These are phyloP conservation scores for Polydrusus cervinus DNA, from an alignment of 2,888 invertebrate species.

Conservation along the genomic window DNA sequence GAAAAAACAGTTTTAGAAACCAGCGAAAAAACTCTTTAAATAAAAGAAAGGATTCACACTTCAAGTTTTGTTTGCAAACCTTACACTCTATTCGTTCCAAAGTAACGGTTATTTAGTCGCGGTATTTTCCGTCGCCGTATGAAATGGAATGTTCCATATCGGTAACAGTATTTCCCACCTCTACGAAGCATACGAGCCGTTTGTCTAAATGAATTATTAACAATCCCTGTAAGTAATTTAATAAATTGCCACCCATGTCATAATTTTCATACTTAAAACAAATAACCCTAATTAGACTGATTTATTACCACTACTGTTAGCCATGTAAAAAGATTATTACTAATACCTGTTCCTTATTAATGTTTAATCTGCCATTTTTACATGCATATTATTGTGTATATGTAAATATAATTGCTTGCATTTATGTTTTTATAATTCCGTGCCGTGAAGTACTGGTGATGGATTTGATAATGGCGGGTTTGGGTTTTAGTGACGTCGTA, in stretches of 20 bases:
- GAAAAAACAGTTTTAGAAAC: too few relatives aligned
- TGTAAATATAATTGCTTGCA: conserved; percentile 23
- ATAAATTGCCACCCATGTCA: conserved; percentile 4
- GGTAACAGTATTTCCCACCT: too few relatives aligned
- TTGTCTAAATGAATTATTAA: not conserved
- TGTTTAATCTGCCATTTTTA: conserved; percentile 20
- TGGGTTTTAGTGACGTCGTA: not conserved
- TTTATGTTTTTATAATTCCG: conserved; percentile 34
- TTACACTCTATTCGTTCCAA: too few relatives aligned
- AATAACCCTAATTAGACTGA: conserved; percentile 14
- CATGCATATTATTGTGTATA: conserved; percentile 13
- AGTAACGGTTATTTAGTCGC: too few relatives aligned
- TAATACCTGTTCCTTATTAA: conserved; percentile 21
- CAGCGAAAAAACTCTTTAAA: too few relatives aligned
- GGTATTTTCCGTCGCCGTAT: too few relatives aligned
- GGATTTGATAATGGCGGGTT: conserved; percentile 20
- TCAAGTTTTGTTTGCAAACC: too few relatives aligned
- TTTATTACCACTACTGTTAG: conserved; percentile 25
- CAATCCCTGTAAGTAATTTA: not conserved
- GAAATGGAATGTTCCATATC: too few relatives aligned
- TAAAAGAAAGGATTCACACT: too few relatives aligned
- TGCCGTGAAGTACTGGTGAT: conserved; percentile 24
- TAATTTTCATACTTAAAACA: conserved; percentile 15
- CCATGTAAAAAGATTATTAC: conserved; percentile 16
- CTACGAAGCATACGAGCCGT: not conserved